Base-by-base conservation (phyloP, 2,888 invertebrate genomes). In the Rhaphigaster nebulosa region DNA sequence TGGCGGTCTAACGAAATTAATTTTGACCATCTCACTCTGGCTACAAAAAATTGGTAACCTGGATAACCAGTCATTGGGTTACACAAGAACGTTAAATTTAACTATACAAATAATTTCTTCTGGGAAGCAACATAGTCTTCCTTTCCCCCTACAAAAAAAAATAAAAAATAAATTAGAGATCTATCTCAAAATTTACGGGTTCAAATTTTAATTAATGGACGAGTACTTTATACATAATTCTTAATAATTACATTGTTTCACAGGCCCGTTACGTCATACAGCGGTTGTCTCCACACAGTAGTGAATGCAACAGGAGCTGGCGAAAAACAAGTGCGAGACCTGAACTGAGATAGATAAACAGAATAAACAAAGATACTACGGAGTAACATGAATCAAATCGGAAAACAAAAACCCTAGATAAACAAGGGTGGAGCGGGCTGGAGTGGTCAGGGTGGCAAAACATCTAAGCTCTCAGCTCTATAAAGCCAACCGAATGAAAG, bases 311-410 rank as follows among this genome's bases (percentile, higher is more conserved):
- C 12, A 26, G 5, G 12, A 60, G 2, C 12, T 60, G 60, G 60
- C 60, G 26, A 60, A n/a, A 26, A 60, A n/a, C n/a, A 60, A 60
- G n/a, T 60, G 60, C 26, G 6, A n/a, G 12, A 60, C 60, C 26
- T n/a, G n/a, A n/a, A n/a, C 60, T n/a, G n/a, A 60, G 60, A n/a
- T 60, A n/a, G 60, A 60, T 60, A 60, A 60, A 60, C n/a, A 60
- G n/a, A 60, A n/a, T n/a, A 60, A 60, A n/a, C 60, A 60, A 60
- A n/a, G n/a, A 60, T 60, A n/a, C n/a, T n/a, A 12, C 60, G 1
- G 60, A 60, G 60, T n/a, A 60, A n/a, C 60, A n/a, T 60, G 60
- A 60, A 60, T 12, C 60, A 60, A 60, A 60, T n/a, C 13, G 60
- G 60, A 60, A 60, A 60, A 60, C 26, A 60, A 60, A 10, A 12